phyloP scores from a whole-genome alignment of 2,888 invertebrate species.

The Apotomis betuletana region DNA sequence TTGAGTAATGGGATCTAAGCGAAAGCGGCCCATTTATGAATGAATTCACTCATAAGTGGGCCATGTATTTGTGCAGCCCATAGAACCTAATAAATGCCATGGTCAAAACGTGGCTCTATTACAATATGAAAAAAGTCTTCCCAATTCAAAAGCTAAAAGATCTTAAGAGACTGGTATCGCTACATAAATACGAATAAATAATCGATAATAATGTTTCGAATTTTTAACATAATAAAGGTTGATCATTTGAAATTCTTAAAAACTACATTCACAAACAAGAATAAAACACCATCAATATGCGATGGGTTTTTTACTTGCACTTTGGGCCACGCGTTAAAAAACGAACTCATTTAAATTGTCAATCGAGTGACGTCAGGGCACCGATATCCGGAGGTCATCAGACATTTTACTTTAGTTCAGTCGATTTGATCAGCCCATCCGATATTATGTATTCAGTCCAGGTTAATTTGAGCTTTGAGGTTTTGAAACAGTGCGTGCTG shows the following conservation, averaged over 20 bases:
- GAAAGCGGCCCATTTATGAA: no score
- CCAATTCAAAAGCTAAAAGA: background rate
- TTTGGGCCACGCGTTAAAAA: conserved; percentile 39
- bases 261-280: conserved; percentile 1
- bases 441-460: conserved; percentile 55
- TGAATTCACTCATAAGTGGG: no score
- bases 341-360: conserved; percentile 52
- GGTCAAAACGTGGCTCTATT: no score
- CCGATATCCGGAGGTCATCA: conserved; percentile 70
- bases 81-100: no score
- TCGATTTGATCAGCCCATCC: conserved; percentile 48
- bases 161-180: background rate
- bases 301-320: conserved; percentile 39
- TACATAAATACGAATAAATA: background rate
- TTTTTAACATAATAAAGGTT: background rate
- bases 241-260: conserved; percentile 4
- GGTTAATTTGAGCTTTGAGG: conserved; percentile 52
- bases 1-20: no score
- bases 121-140: background rate
- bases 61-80: no score
- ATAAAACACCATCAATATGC: conserved; percentile 15
- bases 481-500: conserved; percentile 33
- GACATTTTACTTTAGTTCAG: conserved; percentile 59
- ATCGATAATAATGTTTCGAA: background rate
- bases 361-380: conserved; percentile 54